phyloP scores from a whole-genome alignment of 2,888 invertebrate species.

The Caenorhabditis sp. region DNA sequence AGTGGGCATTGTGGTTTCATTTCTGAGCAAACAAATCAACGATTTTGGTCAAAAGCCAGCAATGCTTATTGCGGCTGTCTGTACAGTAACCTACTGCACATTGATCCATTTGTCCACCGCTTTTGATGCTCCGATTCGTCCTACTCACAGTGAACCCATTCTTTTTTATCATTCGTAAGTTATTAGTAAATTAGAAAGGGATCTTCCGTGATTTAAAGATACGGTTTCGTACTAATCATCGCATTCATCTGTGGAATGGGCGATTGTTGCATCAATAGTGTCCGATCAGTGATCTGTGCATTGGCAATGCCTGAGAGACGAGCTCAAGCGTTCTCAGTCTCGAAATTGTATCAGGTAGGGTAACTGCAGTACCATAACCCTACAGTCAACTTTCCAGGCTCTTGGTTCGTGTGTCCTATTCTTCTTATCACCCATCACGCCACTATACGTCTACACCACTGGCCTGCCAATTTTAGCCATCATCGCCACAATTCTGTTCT shows the following conservation, averaged over 20 bases:
- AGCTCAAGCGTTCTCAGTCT: constrained; percentile 70
- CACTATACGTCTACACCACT: constrained; percentile 57
- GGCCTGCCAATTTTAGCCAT: constrained; percentile 45
- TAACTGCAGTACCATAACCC: not conserved
- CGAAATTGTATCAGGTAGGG: constrained; percentile 71
- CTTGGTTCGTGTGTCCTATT: constrained; percentile 48
- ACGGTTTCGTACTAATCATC: not conserved
- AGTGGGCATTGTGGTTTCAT: constrained; percentile 67
- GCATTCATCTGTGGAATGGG: constrained; percentile 64
- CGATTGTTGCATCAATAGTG: constrained; percentile 68
- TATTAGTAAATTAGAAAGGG: too few species aligned
- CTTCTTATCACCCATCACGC: constrained; percentile 40
- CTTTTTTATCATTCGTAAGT: constrained; percentile 54
- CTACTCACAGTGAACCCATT: constrained; percentile 54
- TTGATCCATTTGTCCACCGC: constrained; percentile 64
- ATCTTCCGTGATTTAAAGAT: too few species aligned
- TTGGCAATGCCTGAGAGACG: constrained; percentile 65
- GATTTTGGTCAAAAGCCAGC: constrained; percentile 69
- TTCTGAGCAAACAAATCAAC: constrained; percentile 59
- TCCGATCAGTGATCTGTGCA: constrained; percentile 69
- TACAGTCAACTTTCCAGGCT: constrained; percentile 29
- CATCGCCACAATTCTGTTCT: constrained; percentile 44
- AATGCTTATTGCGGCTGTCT: constrained; percentile 59
- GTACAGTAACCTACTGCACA: constrained; percentile 8
- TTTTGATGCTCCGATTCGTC: constrained; percentile 55